phyloP scores from a whole-genome alignment of 1,140 invertebrate species.

The Doryteuthis pealeii region DNA sequence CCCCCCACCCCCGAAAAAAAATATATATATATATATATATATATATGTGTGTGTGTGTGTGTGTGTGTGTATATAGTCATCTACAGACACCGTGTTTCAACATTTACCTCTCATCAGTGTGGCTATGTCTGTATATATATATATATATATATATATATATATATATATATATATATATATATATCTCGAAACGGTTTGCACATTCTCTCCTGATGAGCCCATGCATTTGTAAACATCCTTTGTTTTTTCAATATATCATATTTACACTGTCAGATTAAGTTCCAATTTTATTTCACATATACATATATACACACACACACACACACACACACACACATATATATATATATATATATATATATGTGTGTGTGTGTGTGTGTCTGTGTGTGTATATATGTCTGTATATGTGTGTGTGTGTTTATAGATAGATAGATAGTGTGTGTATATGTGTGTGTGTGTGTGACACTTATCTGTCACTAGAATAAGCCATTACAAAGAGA shows the following conservation, averaged over 20 bases:
- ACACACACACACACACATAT: not conserved
- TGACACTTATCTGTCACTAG: no score
- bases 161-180: not conserved
- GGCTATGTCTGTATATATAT: not conserved
- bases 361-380: not conserved
- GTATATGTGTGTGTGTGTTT: not conserved
- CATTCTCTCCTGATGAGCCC: no score
- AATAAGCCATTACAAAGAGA: no score
- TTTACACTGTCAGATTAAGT: no score
- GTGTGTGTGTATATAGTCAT: not conserved
- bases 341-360: not conserved
- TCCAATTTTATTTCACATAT: no score
- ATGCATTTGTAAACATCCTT: no score
- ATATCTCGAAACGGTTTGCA: no score
- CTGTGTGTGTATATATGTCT: not conserved
- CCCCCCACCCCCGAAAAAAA: not conserved
- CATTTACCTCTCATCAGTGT: not conserved
- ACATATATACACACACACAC: not conserved
- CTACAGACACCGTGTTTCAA: no score
- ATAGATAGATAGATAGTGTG: not conserved
- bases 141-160: not conserved
- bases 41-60: not conserved
- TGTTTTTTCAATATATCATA: no score
- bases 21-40: slow-evolving; percentile 4
- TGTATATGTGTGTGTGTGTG: no score